These are phyloP conservation scores for Lepidiolamprologus cunningtoni DNA, from an alignment of 2,113 vertebrate species.

Conservation along the genomic window DNA sequence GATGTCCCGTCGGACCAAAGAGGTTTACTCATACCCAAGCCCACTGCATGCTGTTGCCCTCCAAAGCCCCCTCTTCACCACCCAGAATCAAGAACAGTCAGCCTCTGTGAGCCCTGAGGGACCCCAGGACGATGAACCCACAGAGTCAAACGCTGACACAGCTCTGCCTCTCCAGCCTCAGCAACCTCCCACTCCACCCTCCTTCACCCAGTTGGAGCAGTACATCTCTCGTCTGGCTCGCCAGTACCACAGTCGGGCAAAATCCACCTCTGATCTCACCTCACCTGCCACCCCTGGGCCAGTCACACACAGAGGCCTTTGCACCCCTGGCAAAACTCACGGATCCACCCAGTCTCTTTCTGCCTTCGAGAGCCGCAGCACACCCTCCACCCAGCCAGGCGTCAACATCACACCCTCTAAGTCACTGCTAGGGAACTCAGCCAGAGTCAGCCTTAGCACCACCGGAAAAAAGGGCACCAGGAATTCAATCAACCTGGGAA, in stretches of 20 bases:
- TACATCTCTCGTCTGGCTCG: conserved; percentile 72
- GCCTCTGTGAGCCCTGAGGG: conserved; percentile 35
- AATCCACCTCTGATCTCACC: conserved; percentile 24
- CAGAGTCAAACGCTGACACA: neutral
- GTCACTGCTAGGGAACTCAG: conserved; percentile 68
- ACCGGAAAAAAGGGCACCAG: conserved; percentile 65
- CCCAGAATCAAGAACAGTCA: conserved; percentile 42
- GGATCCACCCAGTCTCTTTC: conserved; percentile 69
- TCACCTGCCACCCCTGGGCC: neutral
- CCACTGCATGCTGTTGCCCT: conserved; percentile 78
- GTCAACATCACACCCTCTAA: conserved; percentile 61
- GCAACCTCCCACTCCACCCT: conserved; percentile 17
- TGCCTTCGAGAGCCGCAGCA: conserved; percentile 59
- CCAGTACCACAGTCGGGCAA: conserved; percentile 57
- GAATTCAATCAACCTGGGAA: conserved; percentile 76
- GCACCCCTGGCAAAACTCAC: conserved; percentile 49
- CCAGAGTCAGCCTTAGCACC: conserved; percentile 62
- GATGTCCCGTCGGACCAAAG: conserved; percentile 74
- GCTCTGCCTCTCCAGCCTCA: neutral
- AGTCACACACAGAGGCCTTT: neutral
- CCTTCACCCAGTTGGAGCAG: conserved; percentile 68
- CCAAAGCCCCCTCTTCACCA: conserved; percentile 78
- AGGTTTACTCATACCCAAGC: conserved; percentile 79
- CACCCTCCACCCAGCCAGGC: conserved; percentile 33
- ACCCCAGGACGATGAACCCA: conserved; percentile 27